These are phyloP conservation scores for Lottia gigantea DNA, from an alignment of 2,888 invertebrate genomes.

Conservation along the genomic window DNA sequence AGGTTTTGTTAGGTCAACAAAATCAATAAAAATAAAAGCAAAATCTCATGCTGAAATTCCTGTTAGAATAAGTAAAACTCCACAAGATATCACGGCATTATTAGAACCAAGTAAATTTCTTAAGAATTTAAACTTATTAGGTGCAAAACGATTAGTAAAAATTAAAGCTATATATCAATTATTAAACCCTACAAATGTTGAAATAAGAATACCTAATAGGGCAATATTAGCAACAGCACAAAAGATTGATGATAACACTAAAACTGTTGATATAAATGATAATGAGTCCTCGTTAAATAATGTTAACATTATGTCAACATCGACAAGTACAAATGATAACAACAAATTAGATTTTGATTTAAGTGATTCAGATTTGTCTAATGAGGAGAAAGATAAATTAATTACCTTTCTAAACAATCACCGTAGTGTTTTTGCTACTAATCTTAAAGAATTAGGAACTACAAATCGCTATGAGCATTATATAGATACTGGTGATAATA, in stretches of 20 bases:
- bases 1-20: background rate
- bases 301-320: background rate
- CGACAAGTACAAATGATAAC: background rate
- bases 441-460: constrained; percentile 27
- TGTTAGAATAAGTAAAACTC: background rate
- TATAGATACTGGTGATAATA: constrained; percentile 32
- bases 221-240: constrained; percentile 25
- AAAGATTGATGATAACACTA: background rate
- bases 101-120: background rate
- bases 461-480: constrained; percentile 30
- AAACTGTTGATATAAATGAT: background rate
- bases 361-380: constrained; percentile 13
- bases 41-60: constrained; percentile 3
- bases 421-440: constrained; percentile 21
- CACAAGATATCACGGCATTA: background rate
- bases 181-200: constrained; percentile 27
- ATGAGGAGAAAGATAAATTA: constrained; percentile 7
- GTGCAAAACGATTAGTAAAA: constrained; percentile 1
- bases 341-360: constrained; percentile 19
- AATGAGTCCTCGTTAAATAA: background rate
- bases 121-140: background rate
- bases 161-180: constrained; percentile 14
- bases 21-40: background rate
- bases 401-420: background rate
- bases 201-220: constrained; percentile 23